These are phyloP conservation scores for Boloria euphrosyne DNA, from an alignment of 2,888 invertebrate species.

Conservation along the genomic window DNA sequence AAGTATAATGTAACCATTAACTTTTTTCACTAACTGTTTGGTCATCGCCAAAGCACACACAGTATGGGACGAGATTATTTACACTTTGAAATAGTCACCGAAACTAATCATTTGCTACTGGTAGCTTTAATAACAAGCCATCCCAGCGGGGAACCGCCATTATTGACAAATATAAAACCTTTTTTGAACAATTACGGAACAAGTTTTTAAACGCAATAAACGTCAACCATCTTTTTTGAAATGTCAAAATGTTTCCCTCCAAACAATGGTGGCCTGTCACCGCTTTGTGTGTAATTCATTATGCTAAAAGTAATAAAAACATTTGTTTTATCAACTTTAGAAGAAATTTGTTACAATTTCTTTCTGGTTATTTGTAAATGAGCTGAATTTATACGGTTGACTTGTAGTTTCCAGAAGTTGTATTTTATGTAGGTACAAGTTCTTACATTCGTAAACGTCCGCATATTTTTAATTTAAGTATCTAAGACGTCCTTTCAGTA, in stretches of 20 bases:
- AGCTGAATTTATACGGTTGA: slow-evolving; percentile 29
- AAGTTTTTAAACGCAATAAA: slow-evolving; percentile 66
- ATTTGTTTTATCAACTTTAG: slow-evolving; percentile 30
- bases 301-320: slow-evolving; percentile 45
- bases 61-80: slow-evolving; percentile 66
- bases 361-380: slow-evolving; percentile 47
- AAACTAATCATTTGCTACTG: slow-evolving; percentile 79
- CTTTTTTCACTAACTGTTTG: slow-evolving; percentile 21
- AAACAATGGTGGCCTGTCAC: slow-evolving; percentile 48
- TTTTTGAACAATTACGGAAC: slow-evolving; percentile 69
- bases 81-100: slow-evolving; percentile 70
- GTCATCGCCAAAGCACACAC: slow-evolving; percentile 48
- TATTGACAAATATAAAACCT: slow-evolving; percentile 55
- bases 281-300: slow-evolving; percentile 56
- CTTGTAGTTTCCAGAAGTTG: slow-evolving; percentile 28
- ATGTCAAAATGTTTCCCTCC: slow-evolving; percentile 72
- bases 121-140: slow-evolving; percentile 64
- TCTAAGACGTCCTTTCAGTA: neutral
- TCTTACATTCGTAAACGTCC: neutral
- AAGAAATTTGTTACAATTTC: slow-evolving; percentile 71
- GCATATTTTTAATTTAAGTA: neutral
- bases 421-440: slow-evolving; percentile 9
- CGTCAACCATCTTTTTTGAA: slow-evolving; percentile 45
- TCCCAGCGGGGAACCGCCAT: slow-evolving; percentile 62
- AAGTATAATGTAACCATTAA: slow-evolving; percentile 10